A percentile compares a stretch with the other conserved stretches of the same genome.
These are phyloP conservation scores for Digitonthophagus gazella DNA, from an alignment of 2,888 invertebrate genomes.

Conservation along the genomic window DNA sequence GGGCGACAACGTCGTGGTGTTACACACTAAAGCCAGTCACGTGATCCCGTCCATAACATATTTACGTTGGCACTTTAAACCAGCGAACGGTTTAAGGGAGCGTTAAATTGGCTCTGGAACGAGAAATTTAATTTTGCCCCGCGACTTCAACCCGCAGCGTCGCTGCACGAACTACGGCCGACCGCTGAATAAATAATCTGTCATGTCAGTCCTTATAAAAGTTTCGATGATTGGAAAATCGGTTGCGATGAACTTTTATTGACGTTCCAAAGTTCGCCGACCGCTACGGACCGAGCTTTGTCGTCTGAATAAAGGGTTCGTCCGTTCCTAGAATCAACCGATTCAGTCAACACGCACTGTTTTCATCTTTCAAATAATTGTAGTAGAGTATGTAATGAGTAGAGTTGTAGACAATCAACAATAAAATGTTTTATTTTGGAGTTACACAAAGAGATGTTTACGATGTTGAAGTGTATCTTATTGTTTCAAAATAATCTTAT, in stretches of 20 bases:
- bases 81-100: constrained; percentile 5
- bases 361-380: not conserved
- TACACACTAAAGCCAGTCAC: not conserved
- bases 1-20: not conserved
- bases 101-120: constrained; percentile 12
- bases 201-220: constrained; percentile 16
- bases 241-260: constrained; percentile 14
- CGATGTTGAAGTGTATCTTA: no score
- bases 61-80: not conserved
- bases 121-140: constrained; percentile 11
- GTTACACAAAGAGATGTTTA: no score
- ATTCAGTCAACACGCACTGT: constrained; percentile 1
- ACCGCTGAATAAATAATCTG: constrained; percentile 15
- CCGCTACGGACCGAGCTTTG: constrained; percentile 6
- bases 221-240: constrained; percentile 12
- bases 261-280: constrained; percentile 12
- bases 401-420: no score
- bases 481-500: no score
- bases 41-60: not conserved
- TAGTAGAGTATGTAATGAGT: no score
- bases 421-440: no score
- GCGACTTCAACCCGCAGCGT: not conserved
- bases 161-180: not conserved
- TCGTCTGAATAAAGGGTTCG: not conserved
- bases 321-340: constrained; percentile 1